Base-by-base conservation (phyloP, 2,113 vertebrate genomes). In the Thinocorus orbignyianus region DNA sequence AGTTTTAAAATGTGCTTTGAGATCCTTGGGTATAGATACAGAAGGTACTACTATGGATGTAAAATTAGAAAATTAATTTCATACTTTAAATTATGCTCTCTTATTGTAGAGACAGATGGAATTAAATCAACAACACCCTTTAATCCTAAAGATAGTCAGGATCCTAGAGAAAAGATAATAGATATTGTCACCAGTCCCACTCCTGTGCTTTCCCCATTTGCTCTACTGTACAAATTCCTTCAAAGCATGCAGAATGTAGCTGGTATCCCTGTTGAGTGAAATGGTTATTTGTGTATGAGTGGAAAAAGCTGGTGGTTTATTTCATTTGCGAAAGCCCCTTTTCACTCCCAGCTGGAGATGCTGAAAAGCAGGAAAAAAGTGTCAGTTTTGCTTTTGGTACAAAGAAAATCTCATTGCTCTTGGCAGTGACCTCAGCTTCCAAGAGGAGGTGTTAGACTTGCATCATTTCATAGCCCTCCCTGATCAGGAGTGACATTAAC, bases 291-390 rank as follows among this genome's bases (percentile, higher is more conserved):
- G 51, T 71, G 33, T 88, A 30, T 14, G 15, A 84, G 22, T n/a
- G 57, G 46, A 84, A 57, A 88, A 95, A 95, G 58, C 69, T 93
- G 83, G 68, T 88, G 65, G n/a, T 84, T 95, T 91, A 89, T 81
- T 91, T 71, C 60, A 76, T 86, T 93, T 95, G 55, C 48, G 80
- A 80, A 95, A 95, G 70, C 4, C 8, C 64, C 55, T 83, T 92
- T 91, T 91, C 31, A 68, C 23, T 92, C 62, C 49, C 31, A 91
- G 72, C n/a, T 94, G 89, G 55, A 96, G 77, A 81, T n/a, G 31
- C 6, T 81, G 55, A 91, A 93, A 89, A 92, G 44, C 2, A 9
- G 25, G n/a, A 13, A 41, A 69, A 94, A 90, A 58, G 26, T 77
- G 76, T 88, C 92, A 68, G 51, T 62, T 74, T 70, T 74, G 37